Conservation (phyloP, 2,797 vertebrate species). For the Pseudochirops cupreus region DNA sequence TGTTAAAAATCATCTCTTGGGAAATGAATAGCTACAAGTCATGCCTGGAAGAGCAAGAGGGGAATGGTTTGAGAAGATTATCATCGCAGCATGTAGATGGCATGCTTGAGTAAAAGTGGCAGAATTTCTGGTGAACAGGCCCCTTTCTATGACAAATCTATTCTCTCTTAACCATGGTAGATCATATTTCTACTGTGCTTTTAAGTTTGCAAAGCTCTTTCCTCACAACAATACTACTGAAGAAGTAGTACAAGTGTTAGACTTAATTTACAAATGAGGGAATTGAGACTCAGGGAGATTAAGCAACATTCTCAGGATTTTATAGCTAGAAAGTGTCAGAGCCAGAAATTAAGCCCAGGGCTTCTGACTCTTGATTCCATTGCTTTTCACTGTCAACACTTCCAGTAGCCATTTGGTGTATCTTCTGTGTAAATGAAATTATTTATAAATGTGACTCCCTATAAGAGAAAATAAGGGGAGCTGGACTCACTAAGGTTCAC, state of each 20-base stretch:
- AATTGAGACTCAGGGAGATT: not conserved
- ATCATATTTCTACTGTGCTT: not conserved
- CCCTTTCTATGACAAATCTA: not conserved
- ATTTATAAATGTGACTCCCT: not conserved
- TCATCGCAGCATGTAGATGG: not conserved
- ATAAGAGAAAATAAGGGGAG: not conserved
- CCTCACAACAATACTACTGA: not conserved
- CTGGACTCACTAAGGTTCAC: not conserved
- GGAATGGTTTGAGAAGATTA: not conserved
- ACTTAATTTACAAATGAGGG: not conserved
- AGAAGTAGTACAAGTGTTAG: not conserved
- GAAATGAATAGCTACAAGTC: not conserved
- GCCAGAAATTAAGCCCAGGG: not conserved
- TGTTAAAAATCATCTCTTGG: not conserved
- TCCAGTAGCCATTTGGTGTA: not conserved
- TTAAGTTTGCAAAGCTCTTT: not conserved
- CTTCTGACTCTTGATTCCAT: not conserved
- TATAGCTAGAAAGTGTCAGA: not conserved
- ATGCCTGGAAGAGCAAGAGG: not conserved
- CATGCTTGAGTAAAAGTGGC: not conserved
- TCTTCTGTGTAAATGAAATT: not conserved
- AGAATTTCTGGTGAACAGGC: not conserved
- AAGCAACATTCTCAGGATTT: not conserved
- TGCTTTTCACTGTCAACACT: not conserved
- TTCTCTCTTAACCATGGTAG: not conserved